Conservation (phyloP, 1,140 invertebrate species). For the Procambarus virginalis region DNA sequence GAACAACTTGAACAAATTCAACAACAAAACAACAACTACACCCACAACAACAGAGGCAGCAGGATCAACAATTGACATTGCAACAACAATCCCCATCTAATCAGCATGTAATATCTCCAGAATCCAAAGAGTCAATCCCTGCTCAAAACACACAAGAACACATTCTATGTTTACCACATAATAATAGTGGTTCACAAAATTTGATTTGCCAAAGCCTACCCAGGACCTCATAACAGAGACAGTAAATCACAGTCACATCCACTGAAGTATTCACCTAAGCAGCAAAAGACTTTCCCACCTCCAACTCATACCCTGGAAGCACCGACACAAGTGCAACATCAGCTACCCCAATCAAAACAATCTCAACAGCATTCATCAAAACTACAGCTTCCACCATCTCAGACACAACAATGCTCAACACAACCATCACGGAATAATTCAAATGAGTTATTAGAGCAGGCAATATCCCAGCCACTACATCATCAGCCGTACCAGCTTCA, state of each 20-base stretch:
- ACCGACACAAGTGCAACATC: background rate
- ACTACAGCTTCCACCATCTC: background rate
- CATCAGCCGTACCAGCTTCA: background rate
- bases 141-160: background rate
- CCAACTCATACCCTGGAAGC: background rate
- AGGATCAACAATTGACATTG: too few species aligned
- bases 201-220: background rate
- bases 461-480: background rate
- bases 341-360: background rate
- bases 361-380: background rate
- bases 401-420: background rate
- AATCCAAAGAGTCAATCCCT: background rate
- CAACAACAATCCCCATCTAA: background rate
- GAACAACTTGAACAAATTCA: conserved; percentile 19
- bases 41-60: background rate
- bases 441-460: background rate
- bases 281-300: background rate
- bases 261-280: background rate
- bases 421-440: background rate
- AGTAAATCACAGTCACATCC: background rate
- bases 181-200: background rate
- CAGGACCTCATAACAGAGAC: background rate
- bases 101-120: background rate
- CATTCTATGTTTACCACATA: background rate
- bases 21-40: conserved; percentile 24